These are phyloP conservation scores for Choristoneura rosaceana DNA, from an alignment of 2,888 invertebrate species.

Conservation along the genomic window DNA sequence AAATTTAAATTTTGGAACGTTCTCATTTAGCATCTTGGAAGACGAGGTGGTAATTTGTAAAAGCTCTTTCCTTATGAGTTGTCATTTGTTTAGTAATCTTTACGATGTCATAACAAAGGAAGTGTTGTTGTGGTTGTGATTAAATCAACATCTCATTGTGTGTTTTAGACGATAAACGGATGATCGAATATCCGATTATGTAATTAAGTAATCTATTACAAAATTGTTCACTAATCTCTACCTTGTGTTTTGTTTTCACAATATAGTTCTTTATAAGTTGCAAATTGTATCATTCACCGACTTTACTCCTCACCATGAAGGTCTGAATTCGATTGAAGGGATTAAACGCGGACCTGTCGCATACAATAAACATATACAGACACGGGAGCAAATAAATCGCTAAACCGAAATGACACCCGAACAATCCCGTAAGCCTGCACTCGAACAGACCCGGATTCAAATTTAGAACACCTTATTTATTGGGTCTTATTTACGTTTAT, in stretches of 20 bases:
- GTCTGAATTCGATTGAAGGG: conserved; percentile 12
- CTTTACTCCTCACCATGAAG: conserved; percentile 12
- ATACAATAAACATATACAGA: conserved; percentile 25
- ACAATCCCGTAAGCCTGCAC: conserved; percentile 67
- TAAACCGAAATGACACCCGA: conserved; percentile 65
- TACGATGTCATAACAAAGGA: background rate
- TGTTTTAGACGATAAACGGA: conserved; percentile 4
- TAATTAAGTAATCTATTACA: conserved; percentile 23
- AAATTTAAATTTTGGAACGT: conserved; percentile 21
- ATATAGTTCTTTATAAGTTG: background rate
- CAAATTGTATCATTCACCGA: background rate
- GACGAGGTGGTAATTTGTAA: conserved; percentile 35
- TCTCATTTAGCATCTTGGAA: conserved; percentile 22
- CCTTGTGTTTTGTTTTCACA: conserved; percentile 20
- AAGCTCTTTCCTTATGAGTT: conserved; percentile 20
- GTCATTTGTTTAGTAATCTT: conserved; percentile 34
- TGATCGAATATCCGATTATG: conserved; percentile 24
- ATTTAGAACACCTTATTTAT: conserved; percentile 51
- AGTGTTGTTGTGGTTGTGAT: background rate
- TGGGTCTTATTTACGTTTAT: conserved; percentile 40
- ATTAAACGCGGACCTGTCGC: conserved; percentile 14
- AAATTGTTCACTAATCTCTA: conserved; percentile 2
- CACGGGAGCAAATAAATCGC: conserved; percentile 64
- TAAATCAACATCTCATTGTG: conserved; percentile 9
- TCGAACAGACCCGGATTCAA: conserved; percentile 57